Conservation (phyloP, 2,113 vertebrate species). For the Blennius ocellaris region DNA sequence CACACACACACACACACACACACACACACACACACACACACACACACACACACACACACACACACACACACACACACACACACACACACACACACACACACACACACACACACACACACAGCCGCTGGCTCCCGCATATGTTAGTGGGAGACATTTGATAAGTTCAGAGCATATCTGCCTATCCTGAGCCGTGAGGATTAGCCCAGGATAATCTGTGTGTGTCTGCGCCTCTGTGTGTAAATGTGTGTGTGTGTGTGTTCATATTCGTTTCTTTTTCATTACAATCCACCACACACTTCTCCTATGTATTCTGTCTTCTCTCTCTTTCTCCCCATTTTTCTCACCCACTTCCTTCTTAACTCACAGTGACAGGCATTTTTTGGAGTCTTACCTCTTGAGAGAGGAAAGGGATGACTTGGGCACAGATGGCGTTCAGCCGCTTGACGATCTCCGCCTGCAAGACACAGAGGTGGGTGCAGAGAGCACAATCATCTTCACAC, state of each 20-base stretch:
- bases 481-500: conserved; percentile 25
- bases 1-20: conserved; percentile 39
- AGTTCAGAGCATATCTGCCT: conserved; percentile 77
- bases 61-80: conserved; percentile 23
- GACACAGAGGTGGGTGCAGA: conserved; percentile 62
- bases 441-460: conserved; percentile 97
- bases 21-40: conserved; percentile 32
- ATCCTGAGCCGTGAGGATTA: conserved; percentile 75
- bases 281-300: conserved; percentile 64
- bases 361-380: conserved; percentile 55
- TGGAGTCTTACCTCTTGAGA: conserved; percentile 93
- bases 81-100: conserved; percentile 32
- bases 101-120: conserved; percentile 34
- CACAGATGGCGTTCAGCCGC: conserved; percentile 97
- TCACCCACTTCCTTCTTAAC: conserved; percentile 66
- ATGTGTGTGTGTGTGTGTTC: conserved; percentile 12
- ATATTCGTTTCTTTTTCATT: conserved; percentile 44
- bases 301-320: conserved; percentile 24
- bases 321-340: conserved; percentile 29
- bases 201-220: conserved; percentile 73
- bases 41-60: conserved; percentile 35
- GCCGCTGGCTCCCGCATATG: conserved; percentile 72
- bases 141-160: conserved; percentile 81
- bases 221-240: conserved; percentile 22
- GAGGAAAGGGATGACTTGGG: conserved; percentile 97